A percentile compares a stretch with the other conserved stretches of the same genome.
phyloP scores from a whole-genome alignment of 2,797 vertebrate genomes.

The Apogon talboti region DNA sequence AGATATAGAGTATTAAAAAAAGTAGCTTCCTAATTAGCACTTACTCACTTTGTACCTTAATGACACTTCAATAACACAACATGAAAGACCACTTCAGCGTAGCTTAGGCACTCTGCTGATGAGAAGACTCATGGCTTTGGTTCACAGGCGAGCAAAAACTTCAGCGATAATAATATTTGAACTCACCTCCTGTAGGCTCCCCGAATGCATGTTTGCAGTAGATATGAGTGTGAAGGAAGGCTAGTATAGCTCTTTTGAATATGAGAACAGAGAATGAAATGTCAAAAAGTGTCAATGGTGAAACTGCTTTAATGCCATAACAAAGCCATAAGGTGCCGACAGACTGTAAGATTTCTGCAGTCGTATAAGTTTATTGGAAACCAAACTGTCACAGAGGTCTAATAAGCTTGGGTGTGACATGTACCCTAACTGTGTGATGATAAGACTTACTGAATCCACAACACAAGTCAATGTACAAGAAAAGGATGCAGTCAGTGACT shows the following conservation, averaged over 20 bases:
- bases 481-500: no score
- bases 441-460: no score
- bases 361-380: no score
- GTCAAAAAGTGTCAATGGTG: conserved; percentile 20
- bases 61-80: not conserved
- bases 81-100: not conserved
- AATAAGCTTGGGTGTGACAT: no score
- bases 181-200: conserved; percentile 23
- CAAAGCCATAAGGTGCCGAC: conserved; percentile 10
- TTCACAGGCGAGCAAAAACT: conserved; percentile 30
- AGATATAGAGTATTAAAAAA: not conserved
- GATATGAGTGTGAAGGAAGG: conserved; percentile 41
- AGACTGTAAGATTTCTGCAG: no score
- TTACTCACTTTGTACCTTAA: not conserved
- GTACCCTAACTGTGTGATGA: no score
- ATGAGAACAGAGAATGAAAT: conserved; percentile 16
- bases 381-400: no score
- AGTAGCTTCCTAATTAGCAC: not conserved
- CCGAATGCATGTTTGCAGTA: conserved; percentile 39
- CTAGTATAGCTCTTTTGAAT: conserved; percentile 29
- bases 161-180: conserved; percentile 39
- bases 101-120: conserved; percentile 2
- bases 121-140: conserved; percentile 19
- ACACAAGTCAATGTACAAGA: no score
- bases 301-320: conserved; percentile 44